Percentiles rank a stretch among this genome's conserved stretches.
These are phyloP conservation scores for Phenganax marumi DNA, from an alignment of 92 coral and sea anemone genomes.

Conservation along the genomic window DNA sequence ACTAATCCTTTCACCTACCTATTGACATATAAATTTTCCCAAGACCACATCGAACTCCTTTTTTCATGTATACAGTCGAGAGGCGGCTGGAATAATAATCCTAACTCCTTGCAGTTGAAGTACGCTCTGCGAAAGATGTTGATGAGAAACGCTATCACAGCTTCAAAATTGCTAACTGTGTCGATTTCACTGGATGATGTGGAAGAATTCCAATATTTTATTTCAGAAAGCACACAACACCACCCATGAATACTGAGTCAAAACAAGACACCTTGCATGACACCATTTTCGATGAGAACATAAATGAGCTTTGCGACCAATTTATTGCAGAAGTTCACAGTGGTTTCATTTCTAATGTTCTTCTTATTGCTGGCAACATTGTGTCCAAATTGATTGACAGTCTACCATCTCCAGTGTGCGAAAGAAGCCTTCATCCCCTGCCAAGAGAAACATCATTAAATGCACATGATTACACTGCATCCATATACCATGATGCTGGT, in stretches of 20 bases:
- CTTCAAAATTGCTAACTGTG: background rate
- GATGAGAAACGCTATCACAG: background rate
- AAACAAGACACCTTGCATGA: background rate
- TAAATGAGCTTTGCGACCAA: too few species aligned
- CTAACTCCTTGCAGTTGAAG: background rate
- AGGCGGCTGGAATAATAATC: constrained; percentile 7
- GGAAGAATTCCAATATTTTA: background rate
- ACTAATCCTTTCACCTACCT: background rate
- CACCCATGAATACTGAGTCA: background rate
- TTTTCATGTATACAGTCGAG: background rate
- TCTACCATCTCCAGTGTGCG: background rate
- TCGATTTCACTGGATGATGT: background rate
- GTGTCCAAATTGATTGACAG: background rate
- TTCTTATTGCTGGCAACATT: background rate
- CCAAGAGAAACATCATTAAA: background rate
- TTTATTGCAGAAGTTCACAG: background rate
- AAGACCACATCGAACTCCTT: too few species aligned
- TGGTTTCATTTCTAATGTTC: background rate
- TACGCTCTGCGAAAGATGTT: background rate
- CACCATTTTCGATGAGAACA: background rate
- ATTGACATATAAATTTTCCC: background rate
- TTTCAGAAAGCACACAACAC: background rate
- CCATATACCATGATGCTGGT: background rate
- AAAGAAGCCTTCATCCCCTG: background rate
- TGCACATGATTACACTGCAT: background rate